Base-by-base conservation (phyloP, 1,140 invertebrate genomes). In the Battus philenor region DNA sequence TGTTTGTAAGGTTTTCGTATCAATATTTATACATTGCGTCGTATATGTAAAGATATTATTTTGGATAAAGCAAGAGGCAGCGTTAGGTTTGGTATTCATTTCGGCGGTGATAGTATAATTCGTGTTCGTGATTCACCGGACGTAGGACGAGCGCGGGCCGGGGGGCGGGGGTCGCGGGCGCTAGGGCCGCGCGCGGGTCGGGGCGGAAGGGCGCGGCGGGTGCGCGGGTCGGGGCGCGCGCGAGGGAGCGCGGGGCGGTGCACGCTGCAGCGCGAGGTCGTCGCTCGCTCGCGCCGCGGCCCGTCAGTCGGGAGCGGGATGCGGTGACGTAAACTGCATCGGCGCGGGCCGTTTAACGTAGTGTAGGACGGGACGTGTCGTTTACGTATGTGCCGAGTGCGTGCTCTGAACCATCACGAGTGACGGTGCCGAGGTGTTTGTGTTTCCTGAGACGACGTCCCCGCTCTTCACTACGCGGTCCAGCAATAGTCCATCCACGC, bases 291-390 rank as follows among this genome's bases (percentile, higher is more conserved):
- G 71, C 74, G 59, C 59, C 59, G 66, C 62, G 68, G 47, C 47
- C 55, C 29, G 77, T 68, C 80, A 84, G 80, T 84, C 77, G 74
- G 80, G 77, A 84, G 80, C 80, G 80, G 80, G 80, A 81, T 84
- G 80, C 80, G 80, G 80, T 84, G 80, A 84, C 80, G 80, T 82
- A 81, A 76, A 80, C 74, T 84, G 80, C 80, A 84, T 66, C 71
- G 80, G 80, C 78, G 70, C 60, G 72, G 70, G 80, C 76, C 80
- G 78, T 64, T 39, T 73, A n/a, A 63, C 75, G 76, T 84, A 84
- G 76, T 82, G 80, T 82, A 78, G 76, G 69, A 77, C 76, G 76
- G 76, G 73, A 84, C 72, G 71, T 68, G 68, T 80, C 71, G 76
- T 72, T 53, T 59, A 66, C 62, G 61, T 67, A 70, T 71, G 73